Base-by-base conservation (phyloP, 2,888 invertebrate species). In the Meteorus cinctellus region DNA sequence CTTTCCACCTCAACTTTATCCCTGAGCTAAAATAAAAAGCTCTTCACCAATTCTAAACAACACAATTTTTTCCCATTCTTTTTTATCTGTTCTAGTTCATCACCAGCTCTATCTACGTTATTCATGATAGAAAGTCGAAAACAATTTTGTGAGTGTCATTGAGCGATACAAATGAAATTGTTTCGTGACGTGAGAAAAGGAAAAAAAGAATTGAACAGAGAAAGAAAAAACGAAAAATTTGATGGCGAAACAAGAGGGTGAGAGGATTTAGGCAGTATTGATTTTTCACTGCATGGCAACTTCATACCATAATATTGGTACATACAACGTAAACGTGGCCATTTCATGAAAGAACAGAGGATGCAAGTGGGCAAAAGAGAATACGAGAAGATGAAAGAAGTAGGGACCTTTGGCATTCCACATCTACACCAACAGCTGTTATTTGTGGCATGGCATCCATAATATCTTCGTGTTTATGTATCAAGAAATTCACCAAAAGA, bases 251-350 rank as follows among this genome's bases (percentile, higher is more conserved):
- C 4, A 70, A 74, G 65, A 71, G 74, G 67, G 19, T 41, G 70
- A 66, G 66, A 75, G 78, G 77, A 79, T 87, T 86, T 86, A 83
- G 86, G 83, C 83, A 86, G 85, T 86, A 86, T 86, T 86, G 86
- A 86, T 86, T 86, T 87, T 84, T 81, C 83, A 84, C 85, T 83
- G 81, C 83, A 83, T 85, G 86, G 84, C 55, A 55, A 85, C 84
- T 77, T 74, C 75, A 71, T n/a, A 74, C 75, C 31, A 36, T 74
- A 67, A 84, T 84, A 83, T 81, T 81, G 83, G 84, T 84, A 84
- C 84, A 83, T 82, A 82, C 82, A 83, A 84, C 85, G 83, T 82
- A 83, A 85, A 86, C 84, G 81, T 74, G 74, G 72, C 75, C 75
- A 60, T 72, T 51, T 63, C 51, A 24, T 34, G 51, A 72, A 63